Percentiles rank a stretch among this genome's conserved stretches.
phyloP scores from a whole-genome alignment of 2,797 vertebrate species.

The Kryptolebias ocellatus region DNA sequence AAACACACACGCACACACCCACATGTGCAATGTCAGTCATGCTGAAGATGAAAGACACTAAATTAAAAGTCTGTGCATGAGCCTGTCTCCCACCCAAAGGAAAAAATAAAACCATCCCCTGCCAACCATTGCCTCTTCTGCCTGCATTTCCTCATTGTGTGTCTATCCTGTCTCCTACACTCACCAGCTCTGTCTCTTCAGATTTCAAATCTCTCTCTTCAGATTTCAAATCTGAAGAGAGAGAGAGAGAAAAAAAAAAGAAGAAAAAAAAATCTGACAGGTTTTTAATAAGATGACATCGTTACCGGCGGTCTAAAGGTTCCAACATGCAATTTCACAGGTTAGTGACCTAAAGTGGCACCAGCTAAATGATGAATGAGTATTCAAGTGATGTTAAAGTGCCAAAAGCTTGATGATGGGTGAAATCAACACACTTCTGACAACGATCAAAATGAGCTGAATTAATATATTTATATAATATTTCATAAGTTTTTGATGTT shows the following conservation, averaged over 20 bases:
- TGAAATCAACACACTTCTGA: neutral
- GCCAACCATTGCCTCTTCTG: conserved; percentile 7
- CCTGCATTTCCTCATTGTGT: conserved; percentile 22
- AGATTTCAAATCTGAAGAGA: conserved; percentile 18
- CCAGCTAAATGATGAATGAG: conserved; percentile 28
- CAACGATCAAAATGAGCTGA: neutral
- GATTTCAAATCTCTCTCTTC: conserved; percentile 19
- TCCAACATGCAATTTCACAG: conserved; percentile 57
- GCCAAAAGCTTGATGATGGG: neutral
- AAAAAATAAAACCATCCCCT: conserved; percentile 10
- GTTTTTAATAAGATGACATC: conserved; percentile 45
- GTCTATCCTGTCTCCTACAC: conserved; percentile 20
- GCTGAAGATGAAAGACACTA: conserved; percentile 54
- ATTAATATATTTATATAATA: neutral
- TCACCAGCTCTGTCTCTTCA: conserved; percentile 5
- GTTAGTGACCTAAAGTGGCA: conserved; percentile 44
- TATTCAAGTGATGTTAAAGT: neutral
- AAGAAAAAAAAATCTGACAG: conserved; percentile 22
- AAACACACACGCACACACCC: conserved; percentile 7
- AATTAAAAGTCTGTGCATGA: conserved; percentile 53
- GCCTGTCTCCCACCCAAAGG: conserved; percentile 29
- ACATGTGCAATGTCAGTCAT: conserved; percentile 26
- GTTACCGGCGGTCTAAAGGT: conserved; percentile 20
- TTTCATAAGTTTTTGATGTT: neutral
- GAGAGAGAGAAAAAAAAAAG: neutral